Percentiles rank a stretch among this genome's conserved stretches.
Conservation (phyloP, 2,888 invertebrate genomes). For the Microctonus brassicae region DNA sequence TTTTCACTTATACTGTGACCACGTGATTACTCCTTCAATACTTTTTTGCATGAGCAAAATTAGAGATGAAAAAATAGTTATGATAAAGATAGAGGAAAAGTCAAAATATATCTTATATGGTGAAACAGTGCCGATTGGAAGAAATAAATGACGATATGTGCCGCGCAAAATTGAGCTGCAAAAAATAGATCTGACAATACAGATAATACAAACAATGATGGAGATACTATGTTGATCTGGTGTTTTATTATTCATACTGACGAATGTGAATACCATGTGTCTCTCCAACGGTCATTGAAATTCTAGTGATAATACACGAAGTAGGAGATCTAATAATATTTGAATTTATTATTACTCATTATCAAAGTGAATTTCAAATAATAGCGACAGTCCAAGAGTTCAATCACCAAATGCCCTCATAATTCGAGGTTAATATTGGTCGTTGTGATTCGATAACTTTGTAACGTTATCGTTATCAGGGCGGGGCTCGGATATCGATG, state of each 20-base stretch:
- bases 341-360: background rate
- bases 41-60: no score
- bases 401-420: background rate
- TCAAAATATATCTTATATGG: no score
- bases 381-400: background rate
- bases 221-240: background rate
- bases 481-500: slow-evolving; percentile 68
- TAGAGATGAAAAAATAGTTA: no score
- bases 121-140: no score
- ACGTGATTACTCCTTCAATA: no score
- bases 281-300: no score
- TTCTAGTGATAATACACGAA: no score
- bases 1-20: no score
- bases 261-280: background rate
- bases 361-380: background rate
- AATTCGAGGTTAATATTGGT: slow-evolving; percentile 10
- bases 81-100: no score
- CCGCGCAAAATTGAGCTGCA: no score
- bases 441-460: slow-evolving; percentile 51
- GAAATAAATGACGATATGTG: no score
- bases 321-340: background rate
- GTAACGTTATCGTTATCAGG: slow-evolving; percentile 63
- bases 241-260: background rate
- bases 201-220: background rate
- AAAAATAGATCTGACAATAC: no score